Percentiles rank a stretch among this genome's conserved stretches.
Conservation (phyloP, 2,113 vertebrate genomes). For the Laticauda laticaudata region DNA sequence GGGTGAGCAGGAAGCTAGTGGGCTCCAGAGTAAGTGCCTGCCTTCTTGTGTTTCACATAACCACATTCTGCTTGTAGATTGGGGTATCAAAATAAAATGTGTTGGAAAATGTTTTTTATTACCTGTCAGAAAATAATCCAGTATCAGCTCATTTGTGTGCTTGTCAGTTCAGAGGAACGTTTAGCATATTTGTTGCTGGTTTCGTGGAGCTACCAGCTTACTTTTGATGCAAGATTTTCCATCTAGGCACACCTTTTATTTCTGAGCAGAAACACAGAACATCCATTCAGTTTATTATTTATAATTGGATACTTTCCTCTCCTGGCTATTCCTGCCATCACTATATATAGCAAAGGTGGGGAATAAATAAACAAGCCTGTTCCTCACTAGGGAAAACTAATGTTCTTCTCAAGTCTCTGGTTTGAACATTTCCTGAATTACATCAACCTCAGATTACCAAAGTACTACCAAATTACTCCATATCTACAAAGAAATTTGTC, state of each 20-base stretch:
- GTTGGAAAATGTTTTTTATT: neutral
- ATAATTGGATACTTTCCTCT: neutral
- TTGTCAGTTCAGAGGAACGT: neutral
- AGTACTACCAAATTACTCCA: neutral
- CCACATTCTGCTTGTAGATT: neutral
- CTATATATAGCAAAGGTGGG: neutral
- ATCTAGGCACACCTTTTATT: neutral
- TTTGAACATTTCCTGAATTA: neutral
- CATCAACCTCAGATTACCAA: constrained; percentile 17
- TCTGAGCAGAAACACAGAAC: neutral
- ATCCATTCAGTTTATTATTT: neutral
- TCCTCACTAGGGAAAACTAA: neutral
- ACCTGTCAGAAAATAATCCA: neutral
- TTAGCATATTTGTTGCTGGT: neutral
- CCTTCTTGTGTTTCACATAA: neutral
- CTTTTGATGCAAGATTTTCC: neutral
- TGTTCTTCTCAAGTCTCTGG: constrained; percentile 16
- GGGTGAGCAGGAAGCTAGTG: neutral
- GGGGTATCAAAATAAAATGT: neutral
- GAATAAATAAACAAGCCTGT: neutral
- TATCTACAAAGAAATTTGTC: constrained; percentile 4
- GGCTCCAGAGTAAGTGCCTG: neutral
- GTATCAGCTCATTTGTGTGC: neutral
- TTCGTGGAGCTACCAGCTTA: neutral
- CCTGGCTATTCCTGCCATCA: neutral